Base-by-base conservation (phyloP, 2,888 invertebrate species). In the Apamea crenata region DNA sequence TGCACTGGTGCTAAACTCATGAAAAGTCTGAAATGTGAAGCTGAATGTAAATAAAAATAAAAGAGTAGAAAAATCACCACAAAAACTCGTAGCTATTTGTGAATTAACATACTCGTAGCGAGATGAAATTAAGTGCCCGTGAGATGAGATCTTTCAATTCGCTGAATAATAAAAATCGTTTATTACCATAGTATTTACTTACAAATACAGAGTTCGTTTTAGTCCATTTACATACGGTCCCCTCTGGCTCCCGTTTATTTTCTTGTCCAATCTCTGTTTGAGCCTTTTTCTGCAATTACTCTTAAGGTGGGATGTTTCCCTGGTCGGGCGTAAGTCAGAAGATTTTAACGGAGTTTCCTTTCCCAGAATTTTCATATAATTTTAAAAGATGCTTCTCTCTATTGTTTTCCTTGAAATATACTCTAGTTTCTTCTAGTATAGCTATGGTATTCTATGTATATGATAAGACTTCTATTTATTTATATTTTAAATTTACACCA, bases 171-270 rank as follows among this genome's bases (percentile, higher is more conserved):
- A 87, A 88, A 88, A 87, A 83, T 78, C 77, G 74, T 83, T 82
- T 82, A 89, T 91, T 89, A 89, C 85, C 88, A 90, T 91, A 87
- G 80, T 87, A 88, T 90, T 89, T 86, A 89, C 89, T 88, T 81
- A 80, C 74, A 81, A 83, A 84, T 82, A 87, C 83, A 81, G 78
- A 81, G 79, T 85, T 87, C 85, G 79, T 86, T 85, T 78, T 67
- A 84, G 77, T 73, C 65, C 85, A 91, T 92, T 92, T 88, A 79
- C 90, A 90, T 92, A 88, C 82, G 80, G 81, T 87, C 71, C 76
- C 78, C 75, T 87, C 80, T 82, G 77, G 69, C 73, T 85, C 78
- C 74, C 77, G 68, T 77, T 85, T 84, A 56, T 80, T 82, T 75
- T 71, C 78, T 67, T 66, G 83, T 59, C 71, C 78, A 77, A 77